Evolutionary conservation across 30 jellyfish, hydroid and myxozoan species (phyloP).

Genomic region (Rhopilema esculentum): DNA sequence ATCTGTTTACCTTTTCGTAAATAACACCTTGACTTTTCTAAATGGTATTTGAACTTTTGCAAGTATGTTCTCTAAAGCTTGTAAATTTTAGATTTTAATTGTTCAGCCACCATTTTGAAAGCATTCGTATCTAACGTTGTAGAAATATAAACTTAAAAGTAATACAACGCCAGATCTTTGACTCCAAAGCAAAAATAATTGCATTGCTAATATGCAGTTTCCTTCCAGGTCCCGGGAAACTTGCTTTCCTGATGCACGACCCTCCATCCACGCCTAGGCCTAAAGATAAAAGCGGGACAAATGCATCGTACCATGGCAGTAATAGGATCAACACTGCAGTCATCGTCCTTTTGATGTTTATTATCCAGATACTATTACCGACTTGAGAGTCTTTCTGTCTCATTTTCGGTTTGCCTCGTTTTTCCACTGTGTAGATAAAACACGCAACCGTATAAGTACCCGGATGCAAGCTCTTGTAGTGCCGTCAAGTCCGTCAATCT

Average conservation of each 20-base stretch:
- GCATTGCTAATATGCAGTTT: not conserved
- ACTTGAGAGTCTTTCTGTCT: not conserved
- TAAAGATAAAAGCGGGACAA: slow-evolving; percentile 10
- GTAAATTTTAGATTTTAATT: too few relatives aligned
- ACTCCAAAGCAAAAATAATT: too few relatives aligned
- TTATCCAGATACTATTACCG: slow-evolving; percentile 9
- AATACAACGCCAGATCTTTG: too few relatives aligned
- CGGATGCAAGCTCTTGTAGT: not conserved
- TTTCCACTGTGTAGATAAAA: not conserved
- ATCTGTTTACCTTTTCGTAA: too few relatives aligned
- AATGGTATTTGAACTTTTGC: too few relatives aligned
- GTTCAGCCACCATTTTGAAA: too few relatives aligned
- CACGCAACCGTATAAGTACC: not conserved
- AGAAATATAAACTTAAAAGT: too few relatives aligned
- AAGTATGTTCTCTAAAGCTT: too few relatives aligned
- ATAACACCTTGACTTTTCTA: too few relatives aligned
- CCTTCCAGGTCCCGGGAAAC: not conserved
- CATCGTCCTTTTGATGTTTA: slow-evolving; percentile 1
- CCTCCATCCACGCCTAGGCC: slow-evolving; percentile 6
- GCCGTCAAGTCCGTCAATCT: not conserved
- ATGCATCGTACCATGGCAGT: slow-evolving; percentile 1
- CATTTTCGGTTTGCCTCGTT: not conserved
- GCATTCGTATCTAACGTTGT: too few relatives aligned
- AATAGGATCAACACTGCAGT: not conserved
- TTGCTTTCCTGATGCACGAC: not conserved